A percentile compares a stretch with the other conserved stretches of the same genome.
These are phyloP conservation scores for Drosophila ironensis DNA, from an alignment of 1,140 invertebrate genomes.

Conservation along the genomic window DNA sequence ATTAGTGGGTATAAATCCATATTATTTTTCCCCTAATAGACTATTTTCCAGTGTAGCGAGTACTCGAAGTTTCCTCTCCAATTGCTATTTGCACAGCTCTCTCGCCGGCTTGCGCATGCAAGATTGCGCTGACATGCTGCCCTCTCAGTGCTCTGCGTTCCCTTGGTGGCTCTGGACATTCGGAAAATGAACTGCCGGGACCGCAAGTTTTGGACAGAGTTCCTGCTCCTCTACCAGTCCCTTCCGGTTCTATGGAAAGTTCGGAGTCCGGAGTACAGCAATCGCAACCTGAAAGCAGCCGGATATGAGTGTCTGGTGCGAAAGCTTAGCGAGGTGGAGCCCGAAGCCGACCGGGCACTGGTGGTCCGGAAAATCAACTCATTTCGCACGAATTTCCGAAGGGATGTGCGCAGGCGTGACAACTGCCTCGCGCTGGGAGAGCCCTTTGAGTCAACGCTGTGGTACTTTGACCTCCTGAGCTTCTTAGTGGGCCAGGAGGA, in stretches of 20 bases:
- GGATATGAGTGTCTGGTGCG: constrained; percentile 62
- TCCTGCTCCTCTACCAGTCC: constrained; percentile 68
- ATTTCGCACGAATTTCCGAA: constrained; percentile 70
- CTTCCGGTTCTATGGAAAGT: constrained; percentile 74
- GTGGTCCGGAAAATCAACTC: constrained; percentile 80
- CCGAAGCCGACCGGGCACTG: constrained; percentile 49
- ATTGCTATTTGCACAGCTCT: constrained; percentile 1
- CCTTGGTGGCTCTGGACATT: neutral
- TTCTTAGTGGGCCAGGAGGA: constrained; percentile 51
- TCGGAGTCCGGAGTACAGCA: constrained; percentile 64
- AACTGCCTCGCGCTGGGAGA: neutral
- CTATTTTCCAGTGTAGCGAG: neutral
- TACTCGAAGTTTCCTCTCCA: neutral
- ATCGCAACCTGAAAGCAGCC: constrained; percentile 37
- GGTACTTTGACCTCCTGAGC: constrained; percentile 71
- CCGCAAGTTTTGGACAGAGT: constrained; percentile 64
- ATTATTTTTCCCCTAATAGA: neutral
- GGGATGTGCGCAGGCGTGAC: constrained; percentile 55
- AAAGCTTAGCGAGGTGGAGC: constrained; percentile 70
- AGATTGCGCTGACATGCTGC: constrained; percentile 31
- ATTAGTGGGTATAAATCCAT: too few species aligned
- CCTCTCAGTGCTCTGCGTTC: constrained; percentile 22
- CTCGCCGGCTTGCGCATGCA: constrained; percentile 51
- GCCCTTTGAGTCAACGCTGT: constrained; percentile 57
- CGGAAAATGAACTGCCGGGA: constrained; percentile 41